Percentiles rank a stretch among this genome's conserved stretches.
Conservation (phyloP, 2,113 vertebrate species). For the Myotis lucifugus region DNA sequence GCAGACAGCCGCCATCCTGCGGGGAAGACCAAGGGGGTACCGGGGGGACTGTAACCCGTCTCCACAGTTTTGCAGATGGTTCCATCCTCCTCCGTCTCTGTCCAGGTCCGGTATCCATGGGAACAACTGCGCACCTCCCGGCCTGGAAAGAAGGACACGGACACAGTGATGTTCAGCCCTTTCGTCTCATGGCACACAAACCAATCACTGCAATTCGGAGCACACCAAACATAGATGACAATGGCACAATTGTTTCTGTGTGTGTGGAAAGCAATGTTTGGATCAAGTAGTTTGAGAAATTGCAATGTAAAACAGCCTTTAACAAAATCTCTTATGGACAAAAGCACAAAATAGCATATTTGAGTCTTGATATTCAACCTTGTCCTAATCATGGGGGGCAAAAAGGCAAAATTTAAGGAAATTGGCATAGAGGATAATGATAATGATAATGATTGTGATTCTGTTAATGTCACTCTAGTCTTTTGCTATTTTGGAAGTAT, state of each 20-base stretch:
- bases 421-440: neutral
- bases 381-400: neutral
- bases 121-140: neutral
- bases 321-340: neutral
- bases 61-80: neutral
- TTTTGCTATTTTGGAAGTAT: neutral
- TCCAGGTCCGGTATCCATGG: neutral
- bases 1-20: neutral
- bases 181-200: neutral
- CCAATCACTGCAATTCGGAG: neutral
- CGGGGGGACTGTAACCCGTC: neutral
- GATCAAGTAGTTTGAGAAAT: constrained; percentile 19
- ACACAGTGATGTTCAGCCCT: neutral
- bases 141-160: neutral
- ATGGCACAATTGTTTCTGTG: no score
- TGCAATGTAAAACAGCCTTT: neutral
- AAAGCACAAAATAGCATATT: constrained; percentile 24
- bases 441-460: neutral
- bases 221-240: neutral
- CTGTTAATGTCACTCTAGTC: neutral
- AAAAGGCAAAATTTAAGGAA: neutral
- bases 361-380: neutral
- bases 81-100: neutral
- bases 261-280: neutral
- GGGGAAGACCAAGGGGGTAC: neutral